A percentile compares a stretch with the other conserved stretches of the same genome.
Conservation (phyloP, 2,797 vertebrate species). For the Odontamblyopus rebecca region DNA sequence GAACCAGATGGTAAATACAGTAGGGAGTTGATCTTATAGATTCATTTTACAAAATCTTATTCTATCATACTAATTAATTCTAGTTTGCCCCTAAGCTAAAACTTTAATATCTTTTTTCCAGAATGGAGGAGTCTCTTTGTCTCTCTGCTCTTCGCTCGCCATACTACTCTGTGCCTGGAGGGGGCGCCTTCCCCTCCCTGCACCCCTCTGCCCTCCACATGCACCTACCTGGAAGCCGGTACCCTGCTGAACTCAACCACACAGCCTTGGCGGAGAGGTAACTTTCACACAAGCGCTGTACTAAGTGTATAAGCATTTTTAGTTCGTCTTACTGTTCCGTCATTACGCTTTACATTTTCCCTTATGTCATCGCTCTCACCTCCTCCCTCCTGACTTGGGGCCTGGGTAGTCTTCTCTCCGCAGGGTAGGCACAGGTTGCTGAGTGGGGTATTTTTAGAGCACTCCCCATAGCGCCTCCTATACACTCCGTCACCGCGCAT, state of each 20-base stretch:
- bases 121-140: conserved; percentile 95
- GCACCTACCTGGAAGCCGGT: conserved; percentile 88
- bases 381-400: conserved; percentile 29
- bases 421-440: conserved; percentile 68
- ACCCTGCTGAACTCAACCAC: conserved; percentile 87
- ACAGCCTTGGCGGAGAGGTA: conserved; percentile 77
- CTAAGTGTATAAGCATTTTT: conserved; percentile 5
- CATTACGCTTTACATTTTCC: conserved; percentile 1
- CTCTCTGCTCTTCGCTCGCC: conserved; percentile 90
- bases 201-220: conserved; percentile 92
- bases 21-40: background rate
- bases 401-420: conserved; percentile 63
- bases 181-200: conserved; percentile 85
- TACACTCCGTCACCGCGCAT: conserved; percentile 54
- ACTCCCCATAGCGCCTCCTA: conserved; percentile 64
- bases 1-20: too few species aligned
- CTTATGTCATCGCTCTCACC: conserved; percentile 1
- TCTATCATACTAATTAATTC: background rate
- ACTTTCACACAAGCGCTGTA: conserved; percentile 10
- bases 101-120: conserved; percentile 50
- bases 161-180: conserved; percentile 89
- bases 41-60: background rate
- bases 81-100: conserved; percentile 8
- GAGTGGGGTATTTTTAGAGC: conserved; percentile 74
- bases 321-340: background rate